These are phyloP conservation scores for Ascaphus truei DNA, from an alignment of 2,113 vertebrate species.

Conservation along the genomic window DNA sequence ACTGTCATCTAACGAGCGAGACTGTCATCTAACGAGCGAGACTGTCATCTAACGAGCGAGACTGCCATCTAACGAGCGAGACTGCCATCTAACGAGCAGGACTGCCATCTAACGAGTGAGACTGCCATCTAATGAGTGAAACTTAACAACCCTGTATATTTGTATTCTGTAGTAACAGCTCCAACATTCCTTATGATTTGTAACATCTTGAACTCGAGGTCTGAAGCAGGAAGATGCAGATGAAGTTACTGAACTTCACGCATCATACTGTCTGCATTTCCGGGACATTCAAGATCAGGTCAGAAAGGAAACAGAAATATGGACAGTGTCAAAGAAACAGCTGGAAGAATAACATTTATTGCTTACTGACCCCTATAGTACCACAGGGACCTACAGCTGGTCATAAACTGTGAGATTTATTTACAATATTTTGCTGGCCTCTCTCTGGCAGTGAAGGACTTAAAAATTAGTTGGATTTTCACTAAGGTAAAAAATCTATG, in stretches of 20 bases:
- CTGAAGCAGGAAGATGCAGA: neutral
- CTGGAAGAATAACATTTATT: conserved; percentile 13
- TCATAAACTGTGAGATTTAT: neutral
- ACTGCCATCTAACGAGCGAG: too few relatives aligned
- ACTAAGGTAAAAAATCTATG: neutral
- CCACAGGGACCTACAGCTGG: neutral
- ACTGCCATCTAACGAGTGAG: too few relatives aligned
- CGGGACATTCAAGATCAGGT: conserved; percentile 19
- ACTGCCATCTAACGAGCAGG: too few relatives aligned
- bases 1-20: too few relatives aligned
- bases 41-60: too few relatives aligned
- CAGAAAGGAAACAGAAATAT: conserved; percentile 14
- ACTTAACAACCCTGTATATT: too few relatives aligned
- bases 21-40: too few relatives aligned
- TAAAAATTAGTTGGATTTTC: neutral
- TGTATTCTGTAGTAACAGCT: too few relatives aligned
- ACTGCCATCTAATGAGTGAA: too few relatives aligned
- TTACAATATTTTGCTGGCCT: neutral
- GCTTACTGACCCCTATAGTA: neutral
- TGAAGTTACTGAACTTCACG: conserved; percentile 1
- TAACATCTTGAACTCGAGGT: neutral
- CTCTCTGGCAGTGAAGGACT: neutral
- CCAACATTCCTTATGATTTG: neutral
- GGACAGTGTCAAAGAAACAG: conserved; percentile 23
- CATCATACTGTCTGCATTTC: conserved; percentile 23